A percentile compares a stretch with the other conserved stretches of the same genome.
phyloP scores from a whole-genome alignment of 2,888 invertebrate species.

The Lepas anatifera region DNA sequence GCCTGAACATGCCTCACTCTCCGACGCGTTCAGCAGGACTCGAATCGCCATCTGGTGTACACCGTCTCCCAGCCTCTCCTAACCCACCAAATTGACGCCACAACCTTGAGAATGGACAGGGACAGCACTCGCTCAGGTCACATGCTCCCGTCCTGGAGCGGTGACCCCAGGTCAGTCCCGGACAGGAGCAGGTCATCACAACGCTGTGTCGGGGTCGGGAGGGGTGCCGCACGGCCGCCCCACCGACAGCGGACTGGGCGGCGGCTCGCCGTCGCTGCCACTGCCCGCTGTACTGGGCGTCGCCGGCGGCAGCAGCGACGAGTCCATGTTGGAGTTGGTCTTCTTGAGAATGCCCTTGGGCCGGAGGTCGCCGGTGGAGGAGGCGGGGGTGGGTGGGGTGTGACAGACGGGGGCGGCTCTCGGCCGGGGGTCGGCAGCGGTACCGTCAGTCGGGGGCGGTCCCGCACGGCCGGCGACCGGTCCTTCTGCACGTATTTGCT shows the following conservation, averaged over 20 bases:
- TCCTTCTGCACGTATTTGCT: constrained; percentile 25
- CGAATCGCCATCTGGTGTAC: too few species aligned
- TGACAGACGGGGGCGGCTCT: constrained; percentile 24
- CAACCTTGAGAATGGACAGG: too few species aligned
- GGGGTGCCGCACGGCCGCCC: background rate
- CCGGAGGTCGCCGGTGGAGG: constrained; percentile 24
- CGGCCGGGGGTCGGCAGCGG: constrained; percentile 21
- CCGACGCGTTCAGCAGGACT: too few species aligned
- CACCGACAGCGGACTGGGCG: background rate
- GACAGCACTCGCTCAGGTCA: too few species aligned
- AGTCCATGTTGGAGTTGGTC: constrained; percentile 29
- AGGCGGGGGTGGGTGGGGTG: constrained; percentile 19
- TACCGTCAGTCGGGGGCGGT: constrained; percentile 21
- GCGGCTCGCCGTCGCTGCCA: too few species aligned
- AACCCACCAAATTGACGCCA: too few species aligned
- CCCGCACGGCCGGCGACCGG: constrained; percentile 19
- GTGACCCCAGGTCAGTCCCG: too few species aligned
- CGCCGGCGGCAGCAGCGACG: background rate
- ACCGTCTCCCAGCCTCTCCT: too few species aligned
- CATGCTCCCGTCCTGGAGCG: too few species aligned
- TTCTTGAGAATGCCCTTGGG: constrained; percentile 31
- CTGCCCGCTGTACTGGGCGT: too few species aligned
- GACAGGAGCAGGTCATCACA: too few species aligned
- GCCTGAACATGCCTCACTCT: too few species aligned
- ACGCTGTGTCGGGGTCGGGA: background rate